Base-by-base conservation (phyloP, 2,113 vertebrate species). In the Paralichthys olivaceus region DNA sequence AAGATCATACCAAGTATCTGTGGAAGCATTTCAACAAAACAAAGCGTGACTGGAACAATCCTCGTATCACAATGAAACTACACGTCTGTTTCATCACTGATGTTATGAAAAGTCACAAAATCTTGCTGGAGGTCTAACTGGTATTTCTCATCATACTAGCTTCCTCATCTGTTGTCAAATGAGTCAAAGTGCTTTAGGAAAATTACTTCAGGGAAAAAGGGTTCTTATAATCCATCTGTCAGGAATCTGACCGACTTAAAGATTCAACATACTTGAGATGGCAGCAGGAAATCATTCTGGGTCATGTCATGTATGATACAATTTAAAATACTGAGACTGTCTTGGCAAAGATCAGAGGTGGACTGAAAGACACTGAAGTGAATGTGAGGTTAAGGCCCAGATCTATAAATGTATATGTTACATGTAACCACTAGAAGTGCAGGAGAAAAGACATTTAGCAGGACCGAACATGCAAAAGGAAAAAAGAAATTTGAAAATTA, bases 281-380 rank as follows among this genome's bases (percentile, higher is more conserved):
- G 28, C 32, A 63, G 49, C 59, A 26, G 57, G 47, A 57, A 60
- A 71, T 77, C 57, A 59, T 69, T 68, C 54, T 37, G 56, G 53
- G 67, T 75, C 60, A 7, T 66, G 49, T 80, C 47, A 53, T 70
- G 37, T 59, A 28, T 56, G 55, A 66, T 51, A 47, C 13, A 47
- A 45, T 57, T 61, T 58, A 53, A 65, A 76, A 73, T 62, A 51
- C 67, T 76, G 49, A 78, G 72, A 80, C 55, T 72, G 60, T 79
- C 72, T 74, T 72, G 73, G 74, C 63, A 88, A 84, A 85, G 26
- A 69, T 84, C 79, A 86, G 75, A 85, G 72, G 37, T 78, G 81
- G 69, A 84, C 40, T 64, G 62, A 90, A 87, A 77, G 82, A 84
- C 87, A 85, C 80, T 87, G 78, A 84, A 81, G 40, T 84, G 65